Evolutionary conservation across 2,888 invertebrate species (phyloP).

Genomic region (Tetanocera ferruginea): DNA sequence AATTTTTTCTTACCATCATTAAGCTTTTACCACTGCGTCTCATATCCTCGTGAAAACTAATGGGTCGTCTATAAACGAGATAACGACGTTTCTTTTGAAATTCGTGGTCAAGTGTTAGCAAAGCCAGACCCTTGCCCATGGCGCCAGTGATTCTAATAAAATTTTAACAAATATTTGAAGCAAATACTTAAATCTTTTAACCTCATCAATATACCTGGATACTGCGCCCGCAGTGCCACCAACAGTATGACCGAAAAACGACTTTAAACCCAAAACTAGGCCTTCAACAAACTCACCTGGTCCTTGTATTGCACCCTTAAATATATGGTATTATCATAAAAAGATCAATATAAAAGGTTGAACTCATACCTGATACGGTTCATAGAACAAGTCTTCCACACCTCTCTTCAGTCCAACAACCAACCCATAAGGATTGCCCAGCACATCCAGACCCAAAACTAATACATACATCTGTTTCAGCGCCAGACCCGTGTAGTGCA

Average conservation of each 20-base stretch:
- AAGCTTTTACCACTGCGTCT: slow-evolving; percentile 95
- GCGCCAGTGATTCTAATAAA: slow-evolving; percentile 80
- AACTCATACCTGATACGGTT: slow-evolving; percentile 88
- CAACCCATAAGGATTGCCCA: slow-evolving; percentile 98
- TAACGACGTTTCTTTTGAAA: slow-evolving; percentile 95
- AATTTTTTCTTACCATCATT: slow-evolving; percentile 80
- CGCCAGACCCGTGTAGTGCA: slow-evolving; percentile 93
- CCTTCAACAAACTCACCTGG: slow-evolving; percentile 99
- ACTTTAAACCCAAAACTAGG: slow-evolving; percentile 91
- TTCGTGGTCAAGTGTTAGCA: slow-evolving; percentile 93
- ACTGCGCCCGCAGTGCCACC: slow-evolving; percentile 99
- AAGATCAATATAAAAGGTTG: not conserved
- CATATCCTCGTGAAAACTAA: slow-evolving; percentile 90
- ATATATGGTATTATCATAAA: not conserved
- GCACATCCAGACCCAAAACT: slow-evolving; percentile 95
- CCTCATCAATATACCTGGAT: slow-evolving; percentile 75
- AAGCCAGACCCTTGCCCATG: slow-evolving; percentile 90
- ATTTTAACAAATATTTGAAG: slow-evolving; percentile 5
- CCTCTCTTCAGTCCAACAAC: slow-evolving; percentile 96
- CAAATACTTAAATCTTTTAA: slow-evolving; percentile 57
- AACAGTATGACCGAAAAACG: slow-evolving; percentile 95
- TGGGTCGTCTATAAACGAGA: slow-evolving; percentile 88
- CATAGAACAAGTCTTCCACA: slow-evolving; percentile 98
- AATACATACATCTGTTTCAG: slow-evolving; percentile 97
- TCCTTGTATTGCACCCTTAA: slow-evolving; percentile 95